These are phyloP conservation scores for Speoplatyrhinus poulsoni DNA, from an alignment of 2,113 vertebrate species.

Conservation along the genomic window DNA sequence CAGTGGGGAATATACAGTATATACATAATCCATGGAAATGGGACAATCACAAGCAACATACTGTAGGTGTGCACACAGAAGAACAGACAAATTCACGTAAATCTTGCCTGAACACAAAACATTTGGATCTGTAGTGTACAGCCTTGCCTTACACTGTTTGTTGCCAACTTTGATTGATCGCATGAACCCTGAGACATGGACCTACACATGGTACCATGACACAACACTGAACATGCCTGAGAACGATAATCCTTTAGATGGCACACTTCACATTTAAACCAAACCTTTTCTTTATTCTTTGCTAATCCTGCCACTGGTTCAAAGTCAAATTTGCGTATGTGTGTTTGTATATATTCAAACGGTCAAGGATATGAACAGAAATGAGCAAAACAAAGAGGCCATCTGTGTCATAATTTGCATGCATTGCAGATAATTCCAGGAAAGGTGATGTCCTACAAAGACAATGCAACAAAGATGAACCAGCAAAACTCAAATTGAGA, in stretches of 20 bases:
- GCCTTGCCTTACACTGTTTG: conserved; percentile 4
- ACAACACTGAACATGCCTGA: conserved; percentile 4
- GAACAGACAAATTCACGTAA: not conserved
- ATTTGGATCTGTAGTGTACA: not conserved
- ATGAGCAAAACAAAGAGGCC: conserved; percentile 9
- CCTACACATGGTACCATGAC: not conserved
- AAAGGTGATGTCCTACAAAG: conserved; percentile 2
- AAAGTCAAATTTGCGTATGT: not conserved
- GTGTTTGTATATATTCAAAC: not conserved
- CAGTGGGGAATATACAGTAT: not conserved
- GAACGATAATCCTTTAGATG: conserved; percentile 2
- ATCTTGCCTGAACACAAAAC: conserved; percentile 10
- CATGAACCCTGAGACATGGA: conserved; percentile 26
- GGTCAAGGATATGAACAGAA: not conserved
- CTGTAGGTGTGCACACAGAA: not conserved
- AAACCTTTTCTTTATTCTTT: conserved; percentile 24
- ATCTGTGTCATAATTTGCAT: not conserved
- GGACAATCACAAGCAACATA: conserved; percentile 4
- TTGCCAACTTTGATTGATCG: conserved; percentile 10
- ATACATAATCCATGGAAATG: not conserved
- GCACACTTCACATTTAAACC: conserved; percentile 23
- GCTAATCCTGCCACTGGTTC: conserved; percentile 3
- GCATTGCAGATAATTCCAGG: conserved; percentile 20
- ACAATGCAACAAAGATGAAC: not conserved
- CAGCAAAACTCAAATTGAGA: not conserved